Evolutionary conservation across 2,797 vertebrate genomes (phyloP).

Genomic region (Cheirogaleus major): DNA sequence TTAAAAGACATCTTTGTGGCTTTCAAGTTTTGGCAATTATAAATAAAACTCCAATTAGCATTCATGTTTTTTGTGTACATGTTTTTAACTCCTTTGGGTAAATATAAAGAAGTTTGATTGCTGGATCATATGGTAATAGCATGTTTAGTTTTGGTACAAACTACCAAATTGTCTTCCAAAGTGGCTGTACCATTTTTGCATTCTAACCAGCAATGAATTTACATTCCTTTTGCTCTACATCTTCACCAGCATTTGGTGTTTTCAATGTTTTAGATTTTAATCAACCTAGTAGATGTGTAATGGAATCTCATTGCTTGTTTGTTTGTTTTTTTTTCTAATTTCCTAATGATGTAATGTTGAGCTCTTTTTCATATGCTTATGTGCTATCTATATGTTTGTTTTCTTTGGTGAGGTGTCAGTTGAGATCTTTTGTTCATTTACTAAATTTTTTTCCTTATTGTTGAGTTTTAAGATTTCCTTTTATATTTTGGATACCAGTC

Average conservation of each 20-base stretch:
- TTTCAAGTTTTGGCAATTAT: background rate
- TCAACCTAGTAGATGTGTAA: background rate
- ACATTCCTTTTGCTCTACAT: background rate
- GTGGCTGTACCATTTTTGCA: background rate
- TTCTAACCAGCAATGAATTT: background rate
- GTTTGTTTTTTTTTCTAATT: background rate
- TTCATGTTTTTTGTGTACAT: background rate
- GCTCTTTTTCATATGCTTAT: background rate
- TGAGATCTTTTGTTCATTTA: background rate
- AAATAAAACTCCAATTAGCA: background rate
- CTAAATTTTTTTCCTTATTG: rapidly evolving
- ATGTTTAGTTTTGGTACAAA: background rate
- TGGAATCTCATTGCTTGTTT: too few relatives aligned
- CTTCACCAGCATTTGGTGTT: background rate
- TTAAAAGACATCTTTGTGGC: background rate
- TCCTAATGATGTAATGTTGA: background rate
- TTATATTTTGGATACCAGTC: background rate
- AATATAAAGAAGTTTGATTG: background rate
- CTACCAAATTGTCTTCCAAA: background rate
- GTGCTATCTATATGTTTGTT: background rate
- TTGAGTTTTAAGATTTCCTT: background rate
- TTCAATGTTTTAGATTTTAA: background rate
- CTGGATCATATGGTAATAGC: background rate
- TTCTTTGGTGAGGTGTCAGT: background rate
- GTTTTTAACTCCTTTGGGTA: background rate